phyloP scores from a whole-genome alignment of 2,888 invertebrate genomes.

The Lycocerus yunnanus region DNA sequence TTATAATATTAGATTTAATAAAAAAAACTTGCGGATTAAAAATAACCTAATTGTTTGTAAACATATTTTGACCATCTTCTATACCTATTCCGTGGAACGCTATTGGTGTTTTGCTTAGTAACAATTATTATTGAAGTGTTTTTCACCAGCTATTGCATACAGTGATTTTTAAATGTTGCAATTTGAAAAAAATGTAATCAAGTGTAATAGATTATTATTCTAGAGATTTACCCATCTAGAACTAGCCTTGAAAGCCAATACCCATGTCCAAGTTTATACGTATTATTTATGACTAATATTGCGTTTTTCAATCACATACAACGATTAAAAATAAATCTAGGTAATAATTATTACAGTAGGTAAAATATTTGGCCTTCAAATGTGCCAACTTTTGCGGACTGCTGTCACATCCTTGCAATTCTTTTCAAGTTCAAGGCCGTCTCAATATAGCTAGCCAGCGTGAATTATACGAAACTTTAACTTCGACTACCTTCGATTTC shows the following conservation, averaged over 20 bases:
- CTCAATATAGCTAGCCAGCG: conserved; percentile 32
- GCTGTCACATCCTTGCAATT: conserved; percentile 24
- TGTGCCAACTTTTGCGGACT: conserved; percentile 17
- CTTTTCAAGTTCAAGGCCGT: conserved; percentile 41
- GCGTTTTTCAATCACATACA: conserved; percentile 14
- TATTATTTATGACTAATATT: conserved; percentile 24
- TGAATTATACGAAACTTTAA: conserved; percentile 17
- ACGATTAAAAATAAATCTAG: conserved; percentile 14
- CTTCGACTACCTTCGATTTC: conserved; percentile 29
- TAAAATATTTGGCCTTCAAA: conserved; percentile 7
- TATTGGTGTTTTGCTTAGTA: background rate
- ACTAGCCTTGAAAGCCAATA: conserved; percentile 23
- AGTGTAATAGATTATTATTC: background rate
- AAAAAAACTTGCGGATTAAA: background rate
- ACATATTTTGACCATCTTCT: background rate
- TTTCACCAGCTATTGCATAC: background rate
- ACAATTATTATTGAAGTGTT: background rate
- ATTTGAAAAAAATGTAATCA: background rate
- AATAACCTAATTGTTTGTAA: background rate
- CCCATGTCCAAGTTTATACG: conserved; percentile 25
- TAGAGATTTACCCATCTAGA: background rate
- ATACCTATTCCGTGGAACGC: background rate
- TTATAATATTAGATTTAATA: background rate
- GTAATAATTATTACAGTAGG: background rate
- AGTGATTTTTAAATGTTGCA: background rate